Base-by-base conservation (phyloP, 2,888 invertebrate species). In the Plebejus melissa region DNA sequence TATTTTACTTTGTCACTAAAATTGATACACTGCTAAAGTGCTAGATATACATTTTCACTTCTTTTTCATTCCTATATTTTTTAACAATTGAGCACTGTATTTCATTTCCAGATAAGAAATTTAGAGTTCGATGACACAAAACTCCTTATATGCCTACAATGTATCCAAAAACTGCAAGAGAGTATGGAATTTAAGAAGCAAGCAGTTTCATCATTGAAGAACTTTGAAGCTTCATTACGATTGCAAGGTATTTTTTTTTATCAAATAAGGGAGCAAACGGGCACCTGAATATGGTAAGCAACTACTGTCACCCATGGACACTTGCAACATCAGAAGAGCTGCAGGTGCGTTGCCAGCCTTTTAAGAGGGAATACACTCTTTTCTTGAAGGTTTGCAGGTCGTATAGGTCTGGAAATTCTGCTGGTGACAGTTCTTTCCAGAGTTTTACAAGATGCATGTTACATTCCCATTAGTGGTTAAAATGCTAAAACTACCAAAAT, bases 101-200 rank as follows among this genome's bases (percentile, higher is more conserved):
- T 41, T 13, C 38, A 38, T 72, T 80, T 84, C 0, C 84, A 91
- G 91, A 79, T 90, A 11, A 77, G 86, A 1, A 6, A 79, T 0
- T 32, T 88, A 13, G 85, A 89, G 0, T 79, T 91, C 0, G 90
- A 92, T 0, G 93, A 93, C 74, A 86, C 86, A 0, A 93, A 93
- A 79, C 82, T 86, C 0, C 78, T 92, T 57, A 90, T 93, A 70
- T 93, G 93, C 75, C 79, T 84, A 0, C 1, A 32, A 0, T 93
- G 93, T 74, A 82, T 88, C 28, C 41, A 22, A 0, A 84, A 84
- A 32, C 77, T 93, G 16, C 79, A 84, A 0, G 85, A 85, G 11
- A 81, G 85, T 0, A 41, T 81, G 0, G 65, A 75, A 1, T 93
- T 93, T 79, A 84, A 81, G 22, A 80, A 83, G 0, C 88, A 86